Base-by-base conservation (phyloP, 2,888 invertebrate species). In the Eretmocerus hayati region DNA sequence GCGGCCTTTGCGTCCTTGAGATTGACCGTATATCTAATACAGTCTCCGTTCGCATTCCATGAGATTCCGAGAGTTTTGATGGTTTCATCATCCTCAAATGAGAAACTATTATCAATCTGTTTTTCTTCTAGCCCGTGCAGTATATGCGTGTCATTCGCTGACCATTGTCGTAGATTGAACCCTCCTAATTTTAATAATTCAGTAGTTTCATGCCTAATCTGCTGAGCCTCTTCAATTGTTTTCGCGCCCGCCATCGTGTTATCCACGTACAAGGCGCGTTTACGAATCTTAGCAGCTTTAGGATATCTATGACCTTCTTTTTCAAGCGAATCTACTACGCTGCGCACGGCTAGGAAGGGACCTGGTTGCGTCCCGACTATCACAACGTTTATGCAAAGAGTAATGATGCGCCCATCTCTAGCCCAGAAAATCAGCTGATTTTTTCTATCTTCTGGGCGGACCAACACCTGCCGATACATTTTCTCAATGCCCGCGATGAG, bases 151-250 rank as follows among this genome's bases (percentile, higher is more conserved):
- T 45, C 31, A 16, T 50, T 50, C 2, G 45, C 45, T 15, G 42
- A 41, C 50, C 33, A 46, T 35, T 46, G 31, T 15, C 43, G 32
- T 2, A 44, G 16, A 16, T 43, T 11, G 22, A 48, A 43, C 1
- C 43, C 43, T 19, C 39, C 43, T 16, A 11, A 3, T 22, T 39
- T 39, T 8, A 48, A 31, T 2, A 35, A 20, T n/a, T 41, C 13
- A 1, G 5, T 39, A 1, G 40, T 5, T 15, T 48, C 26, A 9
- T 33, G 16, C 16, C 30, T 19, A 11, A 43, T 21, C 26, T 38
- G n/a, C 22, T 20, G 2, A 1, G 26, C 23, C 6, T 19, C 15
- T 11, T 22, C 21, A 2, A 42, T 23, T 1, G 31, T 19, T 15
- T 39, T 18, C 1, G 48, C 30, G 5, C 48, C 48, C 2, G 43